Evolutionary conservation across 2,888 invertebrate species (phyloP), one percentile per base, ranked within the genome.

Genomic region (Drosophila mimetica): DNA sequence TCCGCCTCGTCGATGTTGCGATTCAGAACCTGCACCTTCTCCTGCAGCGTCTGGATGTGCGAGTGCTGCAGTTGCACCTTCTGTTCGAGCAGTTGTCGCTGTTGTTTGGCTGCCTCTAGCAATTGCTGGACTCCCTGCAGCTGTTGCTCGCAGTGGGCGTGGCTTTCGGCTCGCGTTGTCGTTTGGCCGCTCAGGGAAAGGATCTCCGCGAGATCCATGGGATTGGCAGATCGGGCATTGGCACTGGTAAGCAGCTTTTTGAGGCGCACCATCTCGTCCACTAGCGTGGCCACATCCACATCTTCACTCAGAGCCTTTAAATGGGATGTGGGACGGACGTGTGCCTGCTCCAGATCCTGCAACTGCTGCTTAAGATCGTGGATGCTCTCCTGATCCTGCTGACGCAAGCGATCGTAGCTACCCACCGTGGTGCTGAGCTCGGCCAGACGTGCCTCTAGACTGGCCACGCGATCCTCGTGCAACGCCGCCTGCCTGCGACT

Each of bases 381-480:
- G 81, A 97, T 96, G 14, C 94, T 93, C 57, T 93, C 93, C 89
- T 95, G 95, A 91, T 97, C 97, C 66, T 94, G 93, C 53, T 95
- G 94, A 2, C 96, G 92, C 8, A 95, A 90, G 59, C 95, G 92
- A 88, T 97, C 96, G 83, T 96, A 96, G 69, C 93, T 94, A 0
- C 96, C 97, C 3, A 97, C 94, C 0, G 95, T 95, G 58, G 94
- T 94, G 0, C 96, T 96, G 28, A 97, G 91, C 86, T 97, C 97
- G 0, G 96, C 95, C 16, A 97, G 90, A 72, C 94, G 93, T 4
- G 94, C 93, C 91, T 97, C 97, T 52, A 97, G 92, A 50, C 94
- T 93, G 0, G 95, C 95, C 0, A 97, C 96, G 66, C 96, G 92
- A 59, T 95, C 94, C 89, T 97, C 97, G 77, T 96, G 96, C 2